phyloP scores from a whole-genome alignment of 2,797 vertebrate genomes.

The Notamacropus eugenii region DNA sequence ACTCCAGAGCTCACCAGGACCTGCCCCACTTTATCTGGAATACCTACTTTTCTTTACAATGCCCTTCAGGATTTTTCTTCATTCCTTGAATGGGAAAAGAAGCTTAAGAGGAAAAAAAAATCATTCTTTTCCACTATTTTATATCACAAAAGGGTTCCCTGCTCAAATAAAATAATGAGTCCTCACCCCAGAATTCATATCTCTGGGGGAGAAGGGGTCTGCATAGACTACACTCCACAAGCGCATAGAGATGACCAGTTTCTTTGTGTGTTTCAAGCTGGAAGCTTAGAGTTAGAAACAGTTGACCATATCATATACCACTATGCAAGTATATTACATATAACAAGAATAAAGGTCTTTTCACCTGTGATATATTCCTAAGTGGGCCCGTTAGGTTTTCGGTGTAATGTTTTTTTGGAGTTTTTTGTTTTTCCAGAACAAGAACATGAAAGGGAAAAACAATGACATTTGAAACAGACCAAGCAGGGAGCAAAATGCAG shows the following conservation, averaged over 20 bases:
- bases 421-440: not conserved
- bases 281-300: not conserved
- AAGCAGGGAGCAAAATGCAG: constrained; percentile 38
- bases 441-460: not conserved
- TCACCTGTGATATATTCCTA: constrained; percentile 10
- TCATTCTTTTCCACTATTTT: not conserved
- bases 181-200: not conserved
- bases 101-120: not conserved
- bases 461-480: not conserved
- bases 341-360: not conserved
- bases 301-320: not conserved
- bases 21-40: not conserved
- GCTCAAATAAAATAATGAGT: not conserved
- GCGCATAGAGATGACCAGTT: not conserved
- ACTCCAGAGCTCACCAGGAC: not conserved
- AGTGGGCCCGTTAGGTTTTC: not conserved
- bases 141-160: not conserved
- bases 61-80: not conserved
- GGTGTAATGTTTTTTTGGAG: not conserved
- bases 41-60: not conserved
- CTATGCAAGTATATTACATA: not conserved
- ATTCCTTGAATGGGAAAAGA: not conserved
- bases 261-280: not conserved
- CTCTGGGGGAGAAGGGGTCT: not conserved
- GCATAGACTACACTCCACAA: not conserved